phyloP scores from a whole-genome alignment of 2,888 invertebrate species.

The Lampropteryx suffumata region DNA sequence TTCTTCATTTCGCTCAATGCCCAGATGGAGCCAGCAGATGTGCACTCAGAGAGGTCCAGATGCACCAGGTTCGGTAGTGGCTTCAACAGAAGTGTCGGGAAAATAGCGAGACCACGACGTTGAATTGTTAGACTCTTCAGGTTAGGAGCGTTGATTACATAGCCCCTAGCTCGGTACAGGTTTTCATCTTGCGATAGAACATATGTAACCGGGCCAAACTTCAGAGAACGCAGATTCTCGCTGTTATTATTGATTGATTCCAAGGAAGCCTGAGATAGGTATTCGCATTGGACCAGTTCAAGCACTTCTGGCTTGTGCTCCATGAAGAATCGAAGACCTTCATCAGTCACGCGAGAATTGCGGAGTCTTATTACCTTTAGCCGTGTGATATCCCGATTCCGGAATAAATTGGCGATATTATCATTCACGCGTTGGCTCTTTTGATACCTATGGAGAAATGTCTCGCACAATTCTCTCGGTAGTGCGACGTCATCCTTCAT shows the following conservation, averaged over 20 bases:
- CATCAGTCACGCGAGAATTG: conserved; percentile 88
- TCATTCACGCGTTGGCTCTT: conserved; percentile 83
- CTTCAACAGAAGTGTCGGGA: conserved; percentile 81
- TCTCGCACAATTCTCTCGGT: conserved; percentile 89
- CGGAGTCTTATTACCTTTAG: conserved; percentile 87
- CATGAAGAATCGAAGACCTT: conserved; percentile 87
- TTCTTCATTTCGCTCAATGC: conserved; percentile 86
- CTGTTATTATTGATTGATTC: conserved; percentile 87
- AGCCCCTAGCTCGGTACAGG: conserved; percentile 65
- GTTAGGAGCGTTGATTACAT: conserved; percentile 83
- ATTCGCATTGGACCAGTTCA: conserved; percentile 89
- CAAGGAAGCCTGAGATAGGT: conserved; percentile 85
- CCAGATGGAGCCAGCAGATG: conserved; percentile 84
- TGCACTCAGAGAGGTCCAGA: conserved; percentile 88
- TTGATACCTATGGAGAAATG: conserved; percentile 83
- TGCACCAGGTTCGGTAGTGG: conserved; percentile 85
- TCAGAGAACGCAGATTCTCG: conserved; percentile 86
- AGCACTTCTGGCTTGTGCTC: conserved; percentile 89
- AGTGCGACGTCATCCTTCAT: conserved; percentile 85
- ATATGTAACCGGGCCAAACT: conserved; percentile 86
- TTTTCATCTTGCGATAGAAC: conserved; percentile 81
- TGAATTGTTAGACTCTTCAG: conserved; percentile 83
- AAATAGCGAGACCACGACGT: conserved; percentile 71
- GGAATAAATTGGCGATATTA: conserved; percentile 87
- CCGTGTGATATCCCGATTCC: conserved; percentile 85